Evolutionary conservation across 2,113 vertebrate genomes (phyloP).

Genomic region (Turdus rufiventris): DNA sequence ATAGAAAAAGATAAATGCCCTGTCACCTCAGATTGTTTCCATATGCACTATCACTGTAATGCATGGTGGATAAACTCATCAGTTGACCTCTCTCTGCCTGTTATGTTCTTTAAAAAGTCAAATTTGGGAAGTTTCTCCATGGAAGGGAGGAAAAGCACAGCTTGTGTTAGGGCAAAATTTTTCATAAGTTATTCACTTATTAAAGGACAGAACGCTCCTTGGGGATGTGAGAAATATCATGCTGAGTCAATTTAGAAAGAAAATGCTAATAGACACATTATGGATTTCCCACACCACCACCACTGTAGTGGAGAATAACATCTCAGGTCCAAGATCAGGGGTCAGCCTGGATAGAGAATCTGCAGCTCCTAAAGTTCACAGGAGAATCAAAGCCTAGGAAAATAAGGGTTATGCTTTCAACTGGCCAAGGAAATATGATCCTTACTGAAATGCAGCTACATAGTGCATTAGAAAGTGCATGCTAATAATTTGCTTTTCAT

Average conservation of each 20-base stretch:
- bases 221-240: neutral
- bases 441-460: neutral
- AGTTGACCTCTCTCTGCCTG: neutral
- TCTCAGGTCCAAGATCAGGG: neutral
- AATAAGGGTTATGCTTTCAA: neutral
- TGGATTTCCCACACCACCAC: neutral
- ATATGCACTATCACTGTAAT: neutral
- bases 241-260: neutral
- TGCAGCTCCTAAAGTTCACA: neutral
- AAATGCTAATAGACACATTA: neutral
- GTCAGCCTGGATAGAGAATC: neutral
- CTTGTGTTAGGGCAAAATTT: neutral
- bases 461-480: neutral
- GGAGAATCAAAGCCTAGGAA: neutral
- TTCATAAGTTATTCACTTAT: neutral
- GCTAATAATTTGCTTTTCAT: neutral
- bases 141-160: accelerated
- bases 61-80: neutral
- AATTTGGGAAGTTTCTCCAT: neutral
- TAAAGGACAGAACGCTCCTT: neutral
- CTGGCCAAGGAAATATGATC: neutral
- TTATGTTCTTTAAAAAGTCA: neutral
- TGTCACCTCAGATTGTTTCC: neutral
- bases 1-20: neutral
- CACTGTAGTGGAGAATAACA: neutral